Conservation (phyloP, 2,888 invertebrate genomes). For the Hydrotaea cyrtoneurina region DNA sequence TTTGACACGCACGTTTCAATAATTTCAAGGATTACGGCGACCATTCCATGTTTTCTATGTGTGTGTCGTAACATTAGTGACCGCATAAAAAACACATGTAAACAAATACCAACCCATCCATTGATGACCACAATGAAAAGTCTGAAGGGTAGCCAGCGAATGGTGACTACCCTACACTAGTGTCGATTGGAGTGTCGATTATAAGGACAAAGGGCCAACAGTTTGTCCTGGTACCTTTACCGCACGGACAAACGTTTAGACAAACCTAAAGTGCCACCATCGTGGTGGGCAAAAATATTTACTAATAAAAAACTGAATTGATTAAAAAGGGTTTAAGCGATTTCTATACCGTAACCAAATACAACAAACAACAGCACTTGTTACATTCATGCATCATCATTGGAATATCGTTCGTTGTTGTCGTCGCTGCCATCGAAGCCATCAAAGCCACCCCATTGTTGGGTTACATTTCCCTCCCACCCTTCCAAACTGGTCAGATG, state of each 20-base stretch:
- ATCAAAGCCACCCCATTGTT: no score
- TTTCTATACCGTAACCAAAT: slow-evolving; percentile 28
- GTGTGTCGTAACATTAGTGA: slow-evolving; percentile 35
- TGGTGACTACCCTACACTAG: background rate
- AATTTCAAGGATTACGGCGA: slow-evolving; percentile 60
- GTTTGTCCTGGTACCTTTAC: background rate
- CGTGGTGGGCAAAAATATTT: background rate
- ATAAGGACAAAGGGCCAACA: no score
- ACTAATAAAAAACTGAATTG: slow-evolving; percentile 41
- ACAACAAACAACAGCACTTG: slow-evolving; percentile 47
- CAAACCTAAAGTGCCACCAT: slow-evolving; percentile 10
- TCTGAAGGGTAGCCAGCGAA: background rate
- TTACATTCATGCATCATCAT: slow-evolving; percentile 43
- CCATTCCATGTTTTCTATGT: slow-evolving; percentile 39
- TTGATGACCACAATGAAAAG: slow-evolving; percentile 48
- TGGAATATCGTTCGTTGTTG: background rate
- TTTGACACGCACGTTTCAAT: slow-evolving; percentile 64
- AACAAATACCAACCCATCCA: slow-evolving; percentile 44
- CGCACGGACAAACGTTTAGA: slow-evolving; percentile 54
- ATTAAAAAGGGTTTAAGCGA: slow-evolving; percentile 55
- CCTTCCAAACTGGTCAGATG: background rate
- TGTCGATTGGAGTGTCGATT: no score
- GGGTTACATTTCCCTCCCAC: background rate
- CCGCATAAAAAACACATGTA: slow-evolving; percentile 49
- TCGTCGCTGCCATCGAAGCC: background rate